Percentiles rank a stretch among this genome's conserved stretches.
These are phyloP conservation scores for Diorhabda carinulata DNA, from an alignment of 1,140 invertebrate species.

Conservation along the genomic window DNA sequence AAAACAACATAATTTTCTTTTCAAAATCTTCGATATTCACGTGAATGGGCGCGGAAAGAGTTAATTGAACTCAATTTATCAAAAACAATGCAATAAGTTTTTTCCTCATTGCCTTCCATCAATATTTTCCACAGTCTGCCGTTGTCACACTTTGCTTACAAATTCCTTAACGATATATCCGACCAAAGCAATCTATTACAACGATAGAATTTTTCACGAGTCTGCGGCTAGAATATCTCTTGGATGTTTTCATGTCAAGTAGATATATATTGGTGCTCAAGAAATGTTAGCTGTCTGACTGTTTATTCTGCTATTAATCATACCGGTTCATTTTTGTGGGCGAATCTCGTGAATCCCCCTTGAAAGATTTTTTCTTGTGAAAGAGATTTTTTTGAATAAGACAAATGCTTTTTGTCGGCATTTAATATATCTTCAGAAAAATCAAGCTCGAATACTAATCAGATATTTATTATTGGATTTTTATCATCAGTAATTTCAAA, in stretches of 20 bases:
- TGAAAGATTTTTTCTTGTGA: background rate
- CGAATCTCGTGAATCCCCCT: background rate
- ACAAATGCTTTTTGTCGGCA: background rate
- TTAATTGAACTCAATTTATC: too few species aligned
- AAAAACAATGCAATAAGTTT: too few species aligned
- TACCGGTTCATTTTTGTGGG: background rate
- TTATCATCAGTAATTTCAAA: too few species aligned
- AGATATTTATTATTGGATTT: too few species aligned
- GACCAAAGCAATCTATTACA: background rate
- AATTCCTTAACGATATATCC: constrained; percentile 2
- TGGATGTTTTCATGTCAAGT: constrained; percentile 9
- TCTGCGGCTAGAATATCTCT: background rate
- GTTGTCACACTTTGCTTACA: background rate
- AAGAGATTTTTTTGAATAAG: background rate
- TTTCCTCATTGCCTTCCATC: background rate
- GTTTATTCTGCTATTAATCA: constrained; percentile 11
- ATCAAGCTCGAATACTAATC: too few species aligned
- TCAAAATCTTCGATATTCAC: too few species aligned
- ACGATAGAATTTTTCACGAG: background rate
- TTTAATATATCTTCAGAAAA: background rate
- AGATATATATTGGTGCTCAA: constrained; percentile 14
- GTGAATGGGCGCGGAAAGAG: too few species aligned
- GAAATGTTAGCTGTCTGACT: constrained; percentile 11
- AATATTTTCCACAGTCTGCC: background rate
- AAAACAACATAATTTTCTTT: too few species aligned